Base-by-base conservation (phyloP, 2,888 invertebrate genomes). In the Noctua pronuba region DNA sequence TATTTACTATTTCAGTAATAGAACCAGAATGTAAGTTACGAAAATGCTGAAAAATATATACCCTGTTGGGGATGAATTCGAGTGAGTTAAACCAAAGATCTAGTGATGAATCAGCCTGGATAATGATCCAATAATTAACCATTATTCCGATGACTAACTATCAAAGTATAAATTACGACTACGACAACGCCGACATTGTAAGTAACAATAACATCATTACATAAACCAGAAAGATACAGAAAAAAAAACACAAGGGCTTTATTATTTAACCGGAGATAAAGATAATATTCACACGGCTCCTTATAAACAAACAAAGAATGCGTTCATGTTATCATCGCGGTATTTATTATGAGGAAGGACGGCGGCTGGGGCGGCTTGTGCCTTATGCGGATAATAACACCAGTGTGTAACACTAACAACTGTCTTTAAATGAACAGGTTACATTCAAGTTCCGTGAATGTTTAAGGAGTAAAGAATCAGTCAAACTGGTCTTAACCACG, bases 231-330 rank as follows among this genome's bases (percentile, higher is more conserved):
- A 73, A 60, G 28, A 80, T 16, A 60, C 35, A 58, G 21, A 13
- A 55, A 49, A 55, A 49, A n/a, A 41, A 68, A 75, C 21, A 73
- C 49, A 65, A 69, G 31, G 13, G 10, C n/a, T 38, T 60, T 68
- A 16, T 70, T 65, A 75, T 64, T 73, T 35, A 41, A 67, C 28
- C 8, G 13, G 62, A 85, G 82, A 77, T 73, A 80, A 68, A 60
- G 38, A 71, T 44, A 73, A 64, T 72, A 79, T 72, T 76, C 75
- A 66, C 71, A 74, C 67, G 67, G 52, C 41, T 64, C 41, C 16
- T 28, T 66, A 66, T 70, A 64, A 69, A 69, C 71, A 66, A 72
- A 86, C 80, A 84, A 78, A 80, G 80, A 78, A 76, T 80, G 44
- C 80, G 64, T 73, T 84, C 58, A 86, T 68, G 55, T 24, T 64